phyloP scores from a whole-genome alignment of 2,113 vertebrate genomes.

The Sander vitreus region DNA sequence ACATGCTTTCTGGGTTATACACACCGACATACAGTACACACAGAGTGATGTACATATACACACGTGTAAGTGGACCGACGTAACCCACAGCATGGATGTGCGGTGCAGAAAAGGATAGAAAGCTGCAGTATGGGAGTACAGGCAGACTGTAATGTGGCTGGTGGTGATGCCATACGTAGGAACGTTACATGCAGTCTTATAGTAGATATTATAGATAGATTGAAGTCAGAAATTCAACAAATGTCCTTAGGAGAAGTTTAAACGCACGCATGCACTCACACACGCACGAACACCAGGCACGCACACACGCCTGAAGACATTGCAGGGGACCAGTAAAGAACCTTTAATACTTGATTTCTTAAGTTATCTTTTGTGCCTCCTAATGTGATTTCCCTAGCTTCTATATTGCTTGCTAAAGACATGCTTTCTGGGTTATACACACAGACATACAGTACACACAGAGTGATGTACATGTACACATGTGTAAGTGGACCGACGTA shows the following conservation, averaged over 20 bases:
- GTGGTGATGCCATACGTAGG: background rate
- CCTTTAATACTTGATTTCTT: no score
- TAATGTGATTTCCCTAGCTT: no score
- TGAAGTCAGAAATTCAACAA: background rate
- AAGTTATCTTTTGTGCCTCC: no score
- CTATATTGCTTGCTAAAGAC: no score
- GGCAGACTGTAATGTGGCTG: background rate
- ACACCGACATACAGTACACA: background rate
- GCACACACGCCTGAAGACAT: no score
- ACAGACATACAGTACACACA: background rate
- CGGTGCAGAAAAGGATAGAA: background rate
- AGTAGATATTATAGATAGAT: fast-evolving
- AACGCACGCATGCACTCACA: no score
- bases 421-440: background rate
- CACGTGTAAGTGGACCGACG: background rate
- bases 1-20: background rate
- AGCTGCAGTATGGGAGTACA: background rate
- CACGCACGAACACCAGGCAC: no score
- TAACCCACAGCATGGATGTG: background rate
- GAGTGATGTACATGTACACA: background rate
- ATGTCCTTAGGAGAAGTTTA: no score
- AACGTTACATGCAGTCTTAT: background rate
- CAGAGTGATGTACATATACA: background rate
- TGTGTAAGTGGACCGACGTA: background rate
- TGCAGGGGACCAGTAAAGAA: no score